Evolutionary conservation across 2,888 invertebrate species (phyloP), one percentile per base, ranked within the genome.

Genomic region (Seira musarum): DNA sequence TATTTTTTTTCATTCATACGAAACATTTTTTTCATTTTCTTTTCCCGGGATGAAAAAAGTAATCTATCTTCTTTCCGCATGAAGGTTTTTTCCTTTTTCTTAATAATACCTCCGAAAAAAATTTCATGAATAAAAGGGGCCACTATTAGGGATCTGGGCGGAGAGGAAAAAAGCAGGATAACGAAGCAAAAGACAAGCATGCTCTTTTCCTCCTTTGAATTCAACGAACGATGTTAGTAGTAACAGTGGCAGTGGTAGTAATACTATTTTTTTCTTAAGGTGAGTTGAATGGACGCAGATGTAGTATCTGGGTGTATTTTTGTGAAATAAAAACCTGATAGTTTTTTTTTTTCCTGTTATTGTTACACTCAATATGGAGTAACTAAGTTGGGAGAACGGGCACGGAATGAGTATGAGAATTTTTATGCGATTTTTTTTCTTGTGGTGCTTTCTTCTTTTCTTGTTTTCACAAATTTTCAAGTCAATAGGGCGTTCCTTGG

Each of bases 31-130:
- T 40, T 40, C 40, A 40, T 40, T 40, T 40, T 40, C 40, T 40
- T 40, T n/a, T 40, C 40, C 13, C 40, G 40, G 40, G 40, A 71
- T 60, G 25, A 77, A 77, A 77, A 69, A 77, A 77, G 77, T 77
- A 71, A 77, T 77, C 77, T 77, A 77, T 77, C 77, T 77, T 77
- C 71, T 77, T 77, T 77, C 77, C 77, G 66, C 77, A 77, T 77
- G 71, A 77, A 70, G 70, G 76, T 69, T 57, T 75, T 19, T 69
- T 68, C 35, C 60, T 70, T 63, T 69, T 64, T 69, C 53, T 70
- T 53, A 76, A 76, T 40, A 40, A 40, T 76, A 64, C 66, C 77
- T 77, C 66, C 65, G 71, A 65, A 70, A 40, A 40, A 76, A 63
- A 69, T 77, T 77, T 77, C 65, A 77, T 70, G 77, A 64, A 70